Base-by-base conservation (phyloP, 2,797 vertebrate species). In the Muscicapa striata region DNA sequence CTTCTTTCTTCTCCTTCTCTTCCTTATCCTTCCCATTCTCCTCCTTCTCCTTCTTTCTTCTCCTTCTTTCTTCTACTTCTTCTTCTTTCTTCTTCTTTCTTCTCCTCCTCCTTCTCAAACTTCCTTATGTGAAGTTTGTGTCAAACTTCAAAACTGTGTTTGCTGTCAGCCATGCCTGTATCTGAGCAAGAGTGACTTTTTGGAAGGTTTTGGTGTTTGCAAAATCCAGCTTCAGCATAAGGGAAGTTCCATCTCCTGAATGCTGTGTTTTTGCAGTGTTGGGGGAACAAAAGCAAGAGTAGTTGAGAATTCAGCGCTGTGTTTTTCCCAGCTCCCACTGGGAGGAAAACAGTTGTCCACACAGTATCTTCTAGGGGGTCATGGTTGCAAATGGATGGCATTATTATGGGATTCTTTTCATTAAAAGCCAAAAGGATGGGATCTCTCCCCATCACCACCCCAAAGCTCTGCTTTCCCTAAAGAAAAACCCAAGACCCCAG, bases 321-420 rank as follows among this genome's bases (percentile, higher is more conserved):
- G 72, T 61, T 95, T 94, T 88, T 89, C 95, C 83, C 90, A 90
- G 77, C 80, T 91, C 87, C 73, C 58, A 45, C 54, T 82, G 72
- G 63, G 69, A 93, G 72, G 85, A 87, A 82, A 92, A 91, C 66
- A 52, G 74, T 89, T 96, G 70, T 92, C 85, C 64, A 2, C 88
- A 81, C 26, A 59, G 81, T 94, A 81, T 94, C 89, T 94, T 90
- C 82, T 73, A 89, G 76, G 86, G 88, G 94, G 93, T 89, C 75
- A 19, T 74, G 81, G 51, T 72, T 96, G 91, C 93, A 59, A 94
- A 95, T 91, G 85, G 86, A 63, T 54, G 81, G 55, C 85, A 94
- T 97, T 97, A 93, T 95, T 79, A 51, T 54, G 63, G 67, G 72
- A 91, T 74, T 83, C 95, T 96, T 92, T 97, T 96, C 91, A 95